phyloP scores from a whole-genome alignment of 1,140 invertebrate species.

The Drosophila orosa region DNA sequence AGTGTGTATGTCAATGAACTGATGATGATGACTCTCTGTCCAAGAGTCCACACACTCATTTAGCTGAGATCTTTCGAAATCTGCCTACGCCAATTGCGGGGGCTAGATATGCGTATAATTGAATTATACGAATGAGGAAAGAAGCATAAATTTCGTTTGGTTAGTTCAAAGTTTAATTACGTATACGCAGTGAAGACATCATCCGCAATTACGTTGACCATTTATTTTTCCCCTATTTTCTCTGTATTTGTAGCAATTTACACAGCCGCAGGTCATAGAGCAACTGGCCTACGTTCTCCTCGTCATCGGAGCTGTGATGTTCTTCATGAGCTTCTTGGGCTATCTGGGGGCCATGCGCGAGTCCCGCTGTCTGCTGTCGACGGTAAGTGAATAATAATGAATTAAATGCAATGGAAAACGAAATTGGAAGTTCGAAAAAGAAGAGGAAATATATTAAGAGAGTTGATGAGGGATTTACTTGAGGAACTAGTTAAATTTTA shows the following conservation, averaged over 20 bases:
- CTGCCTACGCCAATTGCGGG: conserved; percentile 42
- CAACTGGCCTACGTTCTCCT: conserved; percentile 90
- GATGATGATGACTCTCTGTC: conserved; percentile 3
- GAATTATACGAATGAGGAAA: conserved; percentile 53
- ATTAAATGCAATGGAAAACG: conserved; percentile 4
- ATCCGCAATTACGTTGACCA: conserved; percentile 34
- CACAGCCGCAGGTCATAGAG: conserved; percentile 87
- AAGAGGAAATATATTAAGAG: not conserved
- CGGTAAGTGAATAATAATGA: conserved; percentile 86
- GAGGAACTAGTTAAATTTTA: no score
- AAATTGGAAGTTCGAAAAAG: not conserved
- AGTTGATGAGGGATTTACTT: not conserved
- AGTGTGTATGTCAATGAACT: conserved; percentile 63
- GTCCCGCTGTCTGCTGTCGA: conserved; percentile 90
- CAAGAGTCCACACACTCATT: conserved; percentile 4
- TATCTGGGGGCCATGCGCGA: conserved; percentile 94
- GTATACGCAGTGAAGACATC: conserved; percentile 55
- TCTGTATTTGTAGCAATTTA: conserved; percentile 85
- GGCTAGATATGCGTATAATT: conserved; percentile 51
- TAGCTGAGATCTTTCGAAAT: conserved; percentile 17
- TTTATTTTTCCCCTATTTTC: conserved; percentile 12
- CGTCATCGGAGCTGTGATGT: conserved; percentile 91
- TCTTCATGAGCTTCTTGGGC: conserved; percentile 93
- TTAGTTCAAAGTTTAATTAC: conserved; percentile 73
- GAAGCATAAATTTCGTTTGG: conserved; percentile 27